Base-by-base conservation (phyloP, 2,113 vertebrate genomes). In the Murina feae region DNA sequence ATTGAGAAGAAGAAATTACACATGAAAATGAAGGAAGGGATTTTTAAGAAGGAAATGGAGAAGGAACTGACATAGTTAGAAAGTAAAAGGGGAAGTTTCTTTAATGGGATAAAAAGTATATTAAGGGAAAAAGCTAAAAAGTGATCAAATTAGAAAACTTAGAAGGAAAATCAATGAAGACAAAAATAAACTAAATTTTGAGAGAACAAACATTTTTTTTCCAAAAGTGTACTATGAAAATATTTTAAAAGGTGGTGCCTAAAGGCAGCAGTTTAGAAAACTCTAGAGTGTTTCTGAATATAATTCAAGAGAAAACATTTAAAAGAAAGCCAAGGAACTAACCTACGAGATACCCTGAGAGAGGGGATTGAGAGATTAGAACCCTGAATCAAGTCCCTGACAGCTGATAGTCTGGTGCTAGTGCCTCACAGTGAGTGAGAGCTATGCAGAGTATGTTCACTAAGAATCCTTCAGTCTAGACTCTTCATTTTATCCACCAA, bases 261-360 rank as follows among this genome's bases (percentile, higher is more conserved):
- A 42, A 66, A 82, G 35, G 14, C 6, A 60, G 3, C 8, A 66
- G 37, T 37, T 94, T 42, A 51, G 21, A 71, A 88, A 79, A 39
- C 11, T 37, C 30, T 81, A 23, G 11, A 81, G 8, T 75, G 2
- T 58, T 87, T 95, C 72, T 90, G 58, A 90, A 65, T 39, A 80
- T 28, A 93, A 87, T 91, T 71, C 49, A 92, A 89, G 23, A 69
- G 55, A n/a, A 95, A 84, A 42, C 6, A 90, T 42, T 76, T 95
- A 18, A 42, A 68, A 85, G 23, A 66, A 72, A 17, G 8, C 32
- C 30, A 83, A 93, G 4, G 39, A 86, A 90, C 10, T 84, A 42
- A 58, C 2, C 32, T 44, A 78, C 81, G n/a, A 78, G 32, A 78
- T 53, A 49, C 16, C 21, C 69, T 39, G 18, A 81, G 83, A 88